phyloP scores from a whole-genome alignment of 2,113 vertebrate species.

The Natator depressus region DNA sequence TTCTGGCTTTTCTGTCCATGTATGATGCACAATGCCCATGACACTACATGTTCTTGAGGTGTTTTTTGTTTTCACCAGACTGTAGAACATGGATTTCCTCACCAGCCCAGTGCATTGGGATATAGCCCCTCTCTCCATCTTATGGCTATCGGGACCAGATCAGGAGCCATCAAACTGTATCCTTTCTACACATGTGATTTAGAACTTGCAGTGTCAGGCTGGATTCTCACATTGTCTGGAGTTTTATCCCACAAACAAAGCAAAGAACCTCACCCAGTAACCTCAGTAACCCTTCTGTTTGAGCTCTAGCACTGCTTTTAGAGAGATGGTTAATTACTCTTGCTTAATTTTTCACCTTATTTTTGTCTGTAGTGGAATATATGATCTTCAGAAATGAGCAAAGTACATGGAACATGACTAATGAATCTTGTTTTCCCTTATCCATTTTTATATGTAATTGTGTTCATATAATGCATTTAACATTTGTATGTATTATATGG shows the following conservation, averaged over 20 bases:
- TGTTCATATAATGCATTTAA: neutral
- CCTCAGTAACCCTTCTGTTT: neutral
- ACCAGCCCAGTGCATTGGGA: slow-evolving; percentile 96
- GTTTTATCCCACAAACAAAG: neutral
- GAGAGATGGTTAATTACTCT: neutral
- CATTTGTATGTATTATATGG: neutral
- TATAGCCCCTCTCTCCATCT: slow-evolving; percentile 89
- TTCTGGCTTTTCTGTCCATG: neutral
- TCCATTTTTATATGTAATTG: neutral
- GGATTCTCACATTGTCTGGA: neutral
- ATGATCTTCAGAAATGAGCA: neutral
- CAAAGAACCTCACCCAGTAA: no score
- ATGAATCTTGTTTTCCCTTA: neutral
- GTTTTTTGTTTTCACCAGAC: slow-evolving; percentile 81
- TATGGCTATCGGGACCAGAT: slow-evolving; percentile 95
- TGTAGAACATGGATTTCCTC: slow-evolving; percentile 98
- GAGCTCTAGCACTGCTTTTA: neutral
- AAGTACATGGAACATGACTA: neutral
- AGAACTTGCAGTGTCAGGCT: neutral
- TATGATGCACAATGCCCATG: neutral
- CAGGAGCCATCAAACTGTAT: slow-evolving; percentile 98
- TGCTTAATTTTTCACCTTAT: neutral
- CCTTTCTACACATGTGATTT: slow-evolving; percentile 62
- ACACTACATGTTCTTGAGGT: neutral
- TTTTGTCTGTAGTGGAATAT: neutral